These are phyloP conservation scores for Phoxinus dragarum DNA, from an alignment of 2,797 vertebrate genomes.

Conservation along the genomic window DNA sequence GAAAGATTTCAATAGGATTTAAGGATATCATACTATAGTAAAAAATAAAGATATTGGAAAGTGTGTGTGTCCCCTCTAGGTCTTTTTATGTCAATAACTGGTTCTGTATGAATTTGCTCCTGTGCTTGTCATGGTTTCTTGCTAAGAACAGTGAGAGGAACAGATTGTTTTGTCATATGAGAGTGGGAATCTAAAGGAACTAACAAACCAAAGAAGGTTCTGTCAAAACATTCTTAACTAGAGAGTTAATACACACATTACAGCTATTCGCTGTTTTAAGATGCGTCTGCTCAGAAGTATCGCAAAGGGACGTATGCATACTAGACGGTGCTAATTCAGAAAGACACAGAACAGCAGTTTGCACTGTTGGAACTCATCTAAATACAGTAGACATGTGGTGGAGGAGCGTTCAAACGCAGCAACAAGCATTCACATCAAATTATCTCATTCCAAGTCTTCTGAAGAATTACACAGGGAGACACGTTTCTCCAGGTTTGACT, in stretches of 20 bases:
- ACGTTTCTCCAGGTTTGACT: not conserved
- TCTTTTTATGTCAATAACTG: conserved; percentile 5
- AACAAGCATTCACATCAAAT: not conserved
- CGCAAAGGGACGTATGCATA: not conserved
- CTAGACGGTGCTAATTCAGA: conserved; percentile 33
- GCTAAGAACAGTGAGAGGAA: not conserved
- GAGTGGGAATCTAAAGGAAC: conserved; percentile 16
- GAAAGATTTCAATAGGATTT: not conserved
- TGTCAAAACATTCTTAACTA: conserved; percentile 32
- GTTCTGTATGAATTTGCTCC: not conserved
- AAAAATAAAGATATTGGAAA: not conserved
- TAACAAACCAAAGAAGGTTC: conserved; percentile 11
- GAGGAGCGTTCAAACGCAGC: conserved; percentile 1
- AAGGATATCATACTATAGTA: not conserved
- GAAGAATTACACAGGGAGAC: not conserved
- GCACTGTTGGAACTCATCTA: conserved; percentile 33
- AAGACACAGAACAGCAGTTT: conserved; percentile 14
- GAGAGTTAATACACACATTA: not conserved
- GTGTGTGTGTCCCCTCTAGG: not conserved
- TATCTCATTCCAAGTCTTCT: not conserved
- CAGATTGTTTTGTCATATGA: conserved; percentile 12
- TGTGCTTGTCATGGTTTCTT: conserved; percentile 1
- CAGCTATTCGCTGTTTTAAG: not conserved
- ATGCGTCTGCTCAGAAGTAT: conserved; percentile 4
- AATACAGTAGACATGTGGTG: conserved; percentile 19